Conservation (phyloP, 2,797 vertebrate species). For the Gouania willdenowi region DNA sequence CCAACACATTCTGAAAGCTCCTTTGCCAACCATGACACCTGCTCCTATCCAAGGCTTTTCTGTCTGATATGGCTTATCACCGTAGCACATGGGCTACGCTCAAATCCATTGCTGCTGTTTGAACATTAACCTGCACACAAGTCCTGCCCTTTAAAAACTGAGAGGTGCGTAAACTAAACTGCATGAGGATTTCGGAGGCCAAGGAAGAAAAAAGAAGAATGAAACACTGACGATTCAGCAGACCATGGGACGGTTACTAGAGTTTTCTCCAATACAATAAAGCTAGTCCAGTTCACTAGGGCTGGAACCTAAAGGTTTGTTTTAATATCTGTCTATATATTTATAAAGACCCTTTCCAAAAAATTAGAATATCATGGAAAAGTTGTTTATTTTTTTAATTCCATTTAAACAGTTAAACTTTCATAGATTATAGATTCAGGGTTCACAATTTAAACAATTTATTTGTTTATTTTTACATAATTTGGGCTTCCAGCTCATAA, state of each 20-base stretch:
- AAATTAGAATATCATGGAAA: no score
- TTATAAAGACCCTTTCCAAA: no score
- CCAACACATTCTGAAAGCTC: constrained; percentile 49
- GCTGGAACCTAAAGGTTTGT: neutral
- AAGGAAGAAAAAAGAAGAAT: constrained; percentile 45
- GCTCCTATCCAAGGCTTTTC: constrained; percentile 58
- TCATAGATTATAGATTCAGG: no score
- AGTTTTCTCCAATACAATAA: constrained; percentile 2
- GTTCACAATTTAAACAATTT: no score
- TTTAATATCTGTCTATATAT: no score
- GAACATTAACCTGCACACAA: constrained; percentile 21
- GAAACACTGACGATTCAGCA: constrained; percentile 40
- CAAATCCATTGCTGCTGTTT: constrained; percentile 14
- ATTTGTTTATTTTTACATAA: no score
- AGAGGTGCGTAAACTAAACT: constrained; percentile 50
- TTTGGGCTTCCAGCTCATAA: no score
- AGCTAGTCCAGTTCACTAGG: constrained; percentile 1
- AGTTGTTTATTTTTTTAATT: no score
- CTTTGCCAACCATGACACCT: constrained; percentile 41
- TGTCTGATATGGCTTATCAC: constrained; percentile 72
- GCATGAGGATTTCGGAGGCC: constrained; percentile 63
- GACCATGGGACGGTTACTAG: constrained; percentile 16
- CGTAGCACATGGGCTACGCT: constrained; percentile 34
- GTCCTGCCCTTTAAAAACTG: constrained; percentile 58
- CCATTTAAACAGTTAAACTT: no score